phyloP scores from a whole-genome alignment of 2,113 vertebrate genomes.

The Thunnus thynnus region DNA sequence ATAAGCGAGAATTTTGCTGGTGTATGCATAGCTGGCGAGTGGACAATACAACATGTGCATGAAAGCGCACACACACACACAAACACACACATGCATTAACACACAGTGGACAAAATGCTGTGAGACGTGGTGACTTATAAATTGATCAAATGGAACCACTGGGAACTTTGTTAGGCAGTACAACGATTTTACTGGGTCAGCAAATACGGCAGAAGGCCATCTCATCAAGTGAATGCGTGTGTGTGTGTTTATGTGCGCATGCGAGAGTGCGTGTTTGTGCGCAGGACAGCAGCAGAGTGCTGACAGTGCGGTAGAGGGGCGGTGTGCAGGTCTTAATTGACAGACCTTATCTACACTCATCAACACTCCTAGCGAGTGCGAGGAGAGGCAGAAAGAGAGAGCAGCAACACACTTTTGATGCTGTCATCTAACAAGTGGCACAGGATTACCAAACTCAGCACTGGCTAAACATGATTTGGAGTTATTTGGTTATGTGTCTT shows the following conservation, averaged over 20 bases:
- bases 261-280: conserved; percentile 31
- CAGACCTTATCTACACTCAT: conserved; percentile 73
- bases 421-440: conserved; percentile 47
- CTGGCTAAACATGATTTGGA: background rate
- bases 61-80: conserved; percentile 13
- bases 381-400: conserved; percentile 23
- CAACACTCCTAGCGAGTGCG: conserved; percentile 54
- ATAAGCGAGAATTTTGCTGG: conserved; percentile 3
- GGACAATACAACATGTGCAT: conserved; percentile 17
- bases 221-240: conserved; percentile 65
- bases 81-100: conserved; percentile 29
- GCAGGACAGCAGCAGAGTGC: conserved; percentile 54
- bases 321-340: conserved; percentile 72
- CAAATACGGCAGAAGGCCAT: conserved; percentile 65
- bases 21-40: conserved; percentile 12
- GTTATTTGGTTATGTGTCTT: conserved; percentile 48
- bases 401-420: conserved; percentile 14
- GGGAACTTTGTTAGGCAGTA: conserved; percentile 73
- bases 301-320: conserved; percentile 43
- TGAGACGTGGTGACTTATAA: conserved; percentile 66
- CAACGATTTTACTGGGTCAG: conserved; percentile 70
- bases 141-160: conserved; percentile 76
- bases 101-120: conserved; percentile 25
- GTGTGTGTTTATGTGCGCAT: conserved; percentile 43
- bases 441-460: conserved; percentile 1